Evolutionary conservation across 2,888 invertebrate genomes (phyloP).

Genomic region (Dasypogon diadema): DNA sequence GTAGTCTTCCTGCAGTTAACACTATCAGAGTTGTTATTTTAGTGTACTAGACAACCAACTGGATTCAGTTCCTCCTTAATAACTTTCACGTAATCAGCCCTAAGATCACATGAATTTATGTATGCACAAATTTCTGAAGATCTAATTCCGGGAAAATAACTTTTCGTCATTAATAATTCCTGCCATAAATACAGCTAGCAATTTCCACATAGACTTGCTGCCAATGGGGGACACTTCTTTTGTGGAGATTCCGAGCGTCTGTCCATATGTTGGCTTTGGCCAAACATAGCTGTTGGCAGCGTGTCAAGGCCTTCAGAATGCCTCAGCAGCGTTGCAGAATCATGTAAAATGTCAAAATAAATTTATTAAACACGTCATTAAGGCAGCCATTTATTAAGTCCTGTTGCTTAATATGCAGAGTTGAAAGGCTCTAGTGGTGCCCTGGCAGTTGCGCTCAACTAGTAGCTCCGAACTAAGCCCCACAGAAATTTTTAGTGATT

Average conservation of each 20-base stretch:
- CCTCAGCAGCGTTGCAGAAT: not conserved
- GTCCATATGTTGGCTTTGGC: constrained; percentile 4
- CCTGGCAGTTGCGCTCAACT: constrained; percentile 8
- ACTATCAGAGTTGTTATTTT: too few species aligned
- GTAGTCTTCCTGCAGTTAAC: too few species aligned
- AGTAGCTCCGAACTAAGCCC: constrained; percentile 4
- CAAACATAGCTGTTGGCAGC: constrained; percentile 18
- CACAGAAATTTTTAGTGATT: not conserved
- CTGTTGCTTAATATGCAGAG: constrained; percentile 38
- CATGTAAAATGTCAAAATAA: constrained; percentile 36
- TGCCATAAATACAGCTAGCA: constrained; percentile 12
- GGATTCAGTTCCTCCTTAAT: too few species aligned
- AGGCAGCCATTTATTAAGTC: constrained; percentile 21
- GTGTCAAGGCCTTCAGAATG: constrained; percentile 29
- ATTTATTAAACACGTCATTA: constrained; percentile 44
- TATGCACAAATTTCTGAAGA: too few species aligned
- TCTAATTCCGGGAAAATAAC: not conserved
- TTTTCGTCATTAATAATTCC: not conserved
- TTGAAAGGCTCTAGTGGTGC: not conserved
- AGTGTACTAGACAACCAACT: too few species aligned
- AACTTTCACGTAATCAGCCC: too few species aligned
- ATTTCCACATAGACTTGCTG: constrained; percentile 11
- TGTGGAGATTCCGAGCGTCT: not conserved
- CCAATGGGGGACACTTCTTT: constrained; percentile 9
- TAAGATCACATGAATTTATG: too few species aligned